Conservation (phyloP, 2,888 invertebrate species). For the Caenorhabditis afra region DNA sequence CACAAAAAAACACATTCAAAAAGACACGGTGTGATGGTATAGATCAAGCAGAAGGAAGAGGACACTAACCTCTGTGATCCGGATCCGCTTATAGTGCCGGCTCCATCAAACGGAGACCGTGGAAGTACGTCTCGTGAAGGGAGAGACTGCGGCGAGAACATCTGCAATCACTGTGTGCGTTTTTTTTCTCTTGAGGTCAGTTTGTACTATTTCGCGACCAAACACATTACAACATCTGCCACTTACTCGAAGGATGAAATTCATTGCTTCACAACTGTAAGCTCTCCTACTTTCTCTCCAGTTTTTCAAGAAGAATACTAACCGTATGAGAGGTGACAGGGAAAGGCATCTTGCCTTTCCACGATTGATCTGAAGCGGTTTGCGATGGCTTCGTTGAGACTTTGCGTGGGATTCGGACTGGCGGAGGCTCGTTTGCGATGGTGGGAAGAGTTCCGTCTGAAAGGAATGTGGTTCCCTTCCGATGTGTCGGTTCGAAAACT, state of each 20-base stretch:
- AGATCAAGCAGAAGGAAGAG: neutral
- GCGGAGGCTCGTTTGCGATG: constrained; percentile 47
- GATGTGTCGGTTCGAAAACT: neutral
- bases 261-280: neutral
- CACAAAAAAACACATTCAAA: constrained; percentile 9
- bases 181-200: neutral
- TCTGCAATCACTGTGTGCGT: constrained; percentile 28
- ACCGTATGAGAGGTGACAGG: constrained; percentile 49
- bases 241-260: constrained; percentile 13
- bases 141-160: constrained; percentile 59
- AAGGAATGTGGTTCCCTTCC: neutral
- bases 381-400: constrained; percentile 34
- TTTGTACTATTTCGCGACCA: constrained; percentile 2
- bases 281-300: neutral
- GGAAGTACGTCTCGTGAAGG: constrained; percentile 43
- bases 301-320: neutral
- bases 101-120: constrained; percentile 40
- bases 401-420: constrained; percentile 46
- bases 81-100: constrained; percentile 24
- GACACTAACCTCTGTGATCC: constrained; percentile 40
- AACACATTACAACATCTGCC: constrained; percentile 45
- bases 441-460: constrained; percentile 38
- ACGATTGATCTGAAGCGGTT: constrained; percentile 54
- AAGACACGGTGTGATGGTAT: neutral
- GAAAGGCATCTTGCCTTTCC: constrained; percentile 61